A percentile compares a stretch with the other conserved stretches of the same genome.
phyloP scores from a whole-genome alignment of 1,140 invertebrate genomes.

The Anthonomus grandis region DNA sequence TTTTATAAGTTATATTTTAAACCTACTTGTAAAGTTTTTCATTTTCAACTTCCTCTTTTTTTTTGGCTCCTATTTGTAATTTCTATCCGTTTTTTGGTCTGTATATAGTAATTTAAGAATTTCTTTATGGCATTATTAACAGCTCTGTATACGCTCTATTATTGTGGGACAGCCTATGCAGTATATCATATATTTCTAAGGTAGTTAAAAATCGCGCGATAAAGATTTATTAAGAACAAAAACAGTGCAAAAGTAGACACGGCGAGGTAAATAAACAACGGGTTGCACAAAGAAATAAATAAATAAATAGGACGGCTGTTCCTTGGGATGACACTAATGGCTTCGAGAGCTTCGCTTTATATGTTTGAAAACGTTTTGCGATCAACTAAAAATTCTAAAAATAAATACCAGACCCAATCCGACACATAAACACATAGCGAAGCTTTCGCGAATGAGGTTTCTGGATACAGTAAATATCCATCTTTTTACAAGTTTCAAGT shows the following conservation, averaged over 20 bases:
- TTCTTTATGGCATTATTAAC: too few relatives aligned
- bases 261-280: conserved; percentile 5
- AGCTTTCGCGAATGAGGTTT: conserved; percentile 23
- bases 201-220: too few relatives aligned
- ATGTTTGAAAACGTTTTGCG: conserved; percentile 20
- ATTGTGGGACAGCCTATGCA: too few relatives aligned
- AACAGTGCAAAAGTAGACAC: background rate
- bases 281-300: background rate
- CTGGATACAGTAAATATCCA: conserved; percentile 13
- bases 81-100: too few relatives aligned
- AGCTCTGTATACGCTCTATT: too few relatives aligned
- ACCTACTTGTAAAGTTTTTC: too few relatives aligned
- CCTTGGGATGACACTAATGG: conserved; percentile 13
- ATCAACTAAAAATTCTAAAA: conserved; percentile 28
- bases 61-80: too few relatives aligned
- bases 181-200: too few relatives aligned
- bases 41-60: too few relatives aligned
- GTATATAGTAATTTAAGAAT: too few relatives aligned
- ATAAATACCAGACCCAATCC: conserved; percentile 23
- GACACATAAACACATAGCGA: conserved; percentile 24
- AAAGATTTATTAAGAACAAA: background rate
- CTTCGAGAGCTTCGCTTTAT: conserved; percentile 18
- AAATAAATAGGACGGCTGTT: conserved; percentile 18
- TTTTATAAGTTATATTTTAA: too few relatives aligned
- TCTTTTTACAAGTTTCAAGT: conserved; percentile 11